phyloP scores from a whole-genome alignment of 2,888 invertebrate genomes.

The Enoplolaimus lenunculus region DNA sequence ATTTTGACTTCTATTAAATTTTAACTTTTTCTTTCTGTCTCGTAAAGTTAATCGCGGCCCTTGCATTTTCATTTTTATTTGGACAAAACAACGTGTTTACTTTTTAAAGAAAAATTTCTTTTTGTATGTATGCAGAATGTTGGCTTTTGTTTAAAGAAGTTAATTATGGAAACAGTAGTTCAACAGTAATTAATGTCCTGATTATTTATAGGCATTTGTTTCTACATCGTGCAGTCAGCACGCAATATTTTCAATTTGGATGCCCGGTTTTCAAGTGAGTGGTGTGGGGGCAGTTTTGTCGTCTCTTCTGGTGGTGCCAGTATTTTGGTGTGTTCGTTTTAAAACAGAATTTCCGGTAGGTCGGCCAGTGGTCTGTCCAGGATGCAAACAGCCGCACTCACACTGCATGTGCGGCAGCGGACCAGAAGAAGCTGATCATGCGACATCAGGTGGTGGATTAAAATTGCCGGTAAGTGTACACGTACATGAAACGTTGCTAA shows the following conservation, averaged over 20 bases:
- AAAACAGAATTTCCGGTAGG: background rate
- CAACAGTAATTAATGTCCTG: too few species aligned
- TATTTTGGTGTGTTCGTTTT: constrained; percentile 8
- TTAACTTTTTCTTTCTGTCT: too few species aligned
- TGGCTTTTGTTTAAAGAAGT: too few species aligned
- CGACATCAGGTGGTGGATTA: background rate
- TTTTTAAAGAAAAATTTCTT: too few species aligned
- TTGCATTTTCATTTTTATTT: too few species aligned
- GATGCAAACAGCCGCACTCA: background rate
- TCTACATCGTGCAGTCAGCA: constrained; percentile 38
- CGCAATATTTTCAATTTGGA: background rate
- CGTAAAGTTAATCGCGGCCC: too few species aligned
- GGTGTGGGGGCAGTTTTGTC: constrained; percentile 1
- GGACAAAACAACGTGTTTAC: too few species aligned
- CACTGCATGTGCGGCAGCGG: background rate
- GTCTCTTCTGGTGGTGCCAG: constrained; percentile 15
- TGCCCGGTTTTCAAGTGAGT: constrained; percentile 13
- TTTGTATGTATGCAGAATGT: too few species aligned
- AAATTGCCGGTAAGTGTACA: too few species aligned
- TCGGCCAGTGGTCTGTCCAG: background rate
- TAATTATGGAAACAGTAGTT: too few species aligned
- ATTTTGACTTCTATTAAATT: too few species aligned
- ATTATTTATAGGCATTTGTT: constrained; percentile 37
- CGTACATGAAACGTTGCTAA: too few species aligned
- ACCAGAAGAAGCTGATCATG: background rate